Evolutionary conservation across 1,140 invertebrate species (phyloP).

Genomic region (Asbolus verrucosus): DNA sequence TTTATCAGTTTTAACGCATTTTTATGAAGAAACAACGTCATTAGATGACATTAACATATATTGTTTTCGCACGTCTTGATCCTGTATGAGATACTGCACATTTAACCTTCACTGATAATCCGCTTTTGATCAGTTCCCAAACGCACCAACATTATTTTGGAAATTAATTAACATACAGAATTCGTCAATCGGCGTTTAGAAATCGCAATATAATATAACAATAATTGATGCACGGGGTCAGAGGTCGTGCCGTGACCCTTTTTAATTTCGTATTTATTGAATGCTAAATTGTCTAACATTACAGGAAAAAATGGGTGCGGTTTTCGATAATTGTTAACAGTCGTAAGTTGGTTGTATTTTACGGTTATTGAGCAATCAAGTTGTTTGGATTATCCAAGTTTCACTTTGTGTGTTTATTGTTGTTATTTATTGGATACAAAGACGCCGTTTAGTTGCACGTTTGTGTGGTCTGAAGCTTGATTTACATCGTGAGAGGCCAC

Average conservation of each 20-base stretch:
- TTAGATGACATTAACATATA: too few relatives aligned
- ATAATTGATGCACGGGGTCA: slow-evolving; percentile 8
- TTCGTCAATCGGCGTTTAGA: slow-evolving; percentile 16
- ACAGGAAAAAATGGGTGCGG: slow-evolving; percentile 11
- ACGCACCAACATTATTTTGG: too few relatives aligned
- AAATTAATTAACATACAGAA: background rate
- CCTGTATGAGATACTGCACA: too few relatives aligned
- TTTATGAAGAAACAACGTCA: too few relatives aligned
- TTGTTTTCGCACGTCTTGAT: too few relatives aligned
- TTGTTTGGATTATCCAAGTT: slow-evolving; percentile 24
- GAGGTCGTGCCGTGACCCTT: slow-evolving; percentile 4
- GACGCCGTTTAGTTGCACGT: background rate
- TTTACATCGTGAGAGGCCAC: too few relatives aligned
- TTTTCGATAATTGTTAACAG: slow-evolving; percentile 22
- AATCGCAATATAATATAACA: slow-evolving; percentile 15
- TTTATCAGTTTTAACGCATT: too few relatives aligned
- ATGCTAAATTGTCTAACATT: slow-evolving; percentile 1
- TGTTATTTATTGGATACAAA: slow-evolving; percentile 31
- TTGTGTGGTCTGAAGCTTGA: slow-evolving; percentile 11
- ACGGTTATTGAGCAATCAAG: slow-evolving; percentile 30
- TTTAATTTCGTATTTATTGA: background rate
- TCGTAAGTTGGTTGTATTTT: slow-evolving; percentile 26
- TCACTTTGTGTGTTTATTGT: slow-evolving; percentile 8
- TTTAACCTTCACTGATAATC: too few relatives aligned
- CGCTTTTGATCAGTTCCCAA: too few relatives aligned